Evolutionary conservation across 2,113 vertebrate species (phyloP).

Genomic region (Sceloporus undulatus): DNA sequence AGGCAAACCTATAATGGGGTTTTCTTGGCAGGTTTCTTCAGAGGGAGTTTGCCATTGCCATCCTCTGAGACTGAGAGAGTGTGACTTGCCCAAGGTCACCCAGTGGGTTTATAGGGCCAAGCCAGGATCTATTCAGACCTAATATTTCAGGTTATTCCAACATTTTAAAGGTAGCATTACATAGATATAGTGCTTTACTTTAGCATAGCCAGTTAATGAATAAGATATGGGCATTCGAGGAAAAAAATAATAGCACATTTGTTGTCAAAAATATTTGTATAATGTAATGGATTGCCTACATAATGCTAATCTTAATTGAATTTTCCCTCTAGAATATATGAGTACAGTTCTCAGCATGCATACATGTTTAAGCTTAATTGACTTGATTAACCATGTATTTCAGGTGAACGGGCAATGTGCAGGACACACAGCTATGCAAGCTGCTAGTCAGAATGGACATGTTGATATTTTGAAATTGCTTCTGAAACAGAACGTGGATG

Average conservation of each 20-base stretch:
- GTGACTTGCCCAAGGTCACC: too few species aligned
- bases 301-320: neutral
- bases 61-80: too few species aligned
- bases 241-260: neutral
- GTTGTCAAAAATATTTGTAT: neutral
- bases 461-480: constrained; percentile 97
- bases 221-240: neutral
- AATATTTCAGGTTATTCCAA: neutral
- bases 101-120: too few species aligned
- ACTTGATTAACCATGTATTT: constrained; percentile 49
- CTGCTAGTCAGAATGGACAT: constrained; percentile 98
- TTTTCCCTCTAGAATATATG: neutral
- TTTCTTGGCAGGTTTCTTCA: too few species aligned
- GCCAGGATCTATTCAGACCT: too few species aligned
- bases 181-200: neutral
- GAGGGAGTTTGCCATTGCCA: too few species aligned
- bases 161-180: neutral
- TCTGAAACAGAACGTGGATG: constrained; percentile 96
- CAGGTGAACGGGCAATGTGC: constrained; percentile 99
- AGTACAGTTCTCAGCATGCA: neutral
- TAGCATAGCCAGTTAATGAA: neutral
- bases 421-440: constrained; percentile 99
- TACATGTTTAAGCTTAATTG: constrained; percentile 29
- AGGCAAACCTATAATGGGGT: too few species aligned
- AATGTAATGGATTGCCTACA: neutral